Base-by-base conservation (phyloP, 2,113 vertebrate species). In the Marmota monax region DNA sequence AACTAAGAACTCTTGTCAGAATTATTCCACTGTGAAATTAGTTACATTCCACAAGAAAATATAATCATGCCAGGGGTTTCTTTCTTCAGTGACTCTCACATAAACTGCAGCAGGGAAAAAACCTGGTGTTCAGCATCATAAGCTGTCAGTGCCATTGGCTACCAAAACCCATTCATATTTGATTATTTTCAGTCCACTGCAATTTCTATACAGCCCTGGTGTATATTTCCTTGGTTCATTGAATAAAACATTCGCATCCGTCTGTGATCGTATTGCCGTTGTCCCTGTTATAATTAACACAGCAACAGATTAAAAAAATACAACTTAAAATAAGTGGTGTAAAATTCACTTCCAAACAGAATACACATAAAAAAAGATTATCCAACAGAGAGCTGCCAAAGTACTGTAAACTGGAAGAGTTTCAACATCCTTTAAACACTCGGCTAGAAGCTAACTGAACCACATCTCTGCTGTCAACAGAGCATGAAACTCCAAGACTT, bases 1-100 rank as follows among this genome's bases (percentile, higher is more conserved):
- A 98, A 97, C 93, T 93, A 88, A 92, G 96, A 82, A 85, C 95
- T 83, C 92, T 80, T 98, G 89, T 97, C 98, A 93, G 97, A 98
- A 90, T 79, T 96, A 97, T 65, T 84, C 95, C 96, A 96, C 94
- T 92, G 97, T 98, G 97, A 98, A 98, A 98, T 98, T 96, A 97
- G 72, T 95, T 80, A 96, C 94, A 97, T 92, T 95, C 96, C 96
- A 97, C 79, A 95, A 90, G 96, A 97, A 98, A 98, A 96, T 92
- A 94, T 92, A 97, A 95, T 88, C 90, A 93, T 74, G 65, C 45
- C 89, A 93, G 90, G 39, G 73, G 94, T 98, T 95, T 88, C 90
- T 95, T 97, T 97, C 94, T 96, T 95, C 97, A 97, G 96, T 93
- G 72, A 97, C 94, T 98, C 95, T 97, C 94, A 67, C 72, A 93